A percentile compares a stretch with the other conserved stretches of the same genome.
These are phyloP conservation scores for Schizothorax lantsangensis DNA, from an alignment of 2,797 vertebrate genomes.

Conservation along the genomic window DNA sequence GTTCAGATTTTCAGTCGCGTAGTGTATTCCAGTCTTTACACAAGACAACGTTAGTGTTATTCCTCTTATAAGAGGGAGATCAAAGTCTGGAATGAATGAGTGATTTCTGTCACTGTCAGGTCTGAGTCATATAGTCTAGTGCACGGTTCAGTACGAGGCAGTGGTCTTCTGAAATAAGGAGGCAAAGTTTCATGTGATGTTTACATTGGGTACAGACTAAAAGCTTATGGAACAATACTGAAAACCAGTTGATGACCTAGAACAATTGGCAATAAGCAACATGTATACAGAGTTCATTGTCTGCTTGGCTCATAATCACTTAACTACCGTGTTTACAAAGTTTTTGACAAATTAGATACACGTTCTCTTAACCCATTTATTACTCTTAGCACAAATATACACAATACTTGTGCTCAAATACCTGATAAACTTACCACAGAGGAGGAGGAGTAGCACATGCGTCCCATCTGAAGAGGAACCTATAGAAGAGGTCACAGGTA, in stretches of 20 bases:
- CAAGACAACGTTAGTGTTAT: background rate
- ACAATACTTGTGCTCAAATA: background rate
- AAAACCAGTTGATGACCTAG: background rate
- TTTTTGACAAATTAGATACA: background rate
- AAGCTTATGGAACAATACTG: background rate
- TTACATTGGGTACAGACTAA: background rate
- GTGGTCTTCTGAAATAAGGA: background rate
- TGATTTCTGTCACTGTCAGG: background rate
- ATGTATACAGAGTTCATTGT: background rate
- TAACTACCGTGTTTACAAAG: background rate
- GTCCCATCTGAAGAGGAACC: slow-evolving; percentile 74
- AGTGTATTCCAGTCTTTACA: background rate
- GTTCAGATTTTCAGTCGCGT: background rate
- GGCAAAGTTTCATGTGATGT: background rate
- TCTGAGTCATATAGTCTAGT: no score
- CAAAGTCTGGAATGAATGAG: background rate
- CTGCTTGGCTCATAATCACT: background rate
- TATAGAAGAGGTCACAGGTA: slow-evolving; percentile 61
- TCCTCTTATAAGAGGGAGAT: background rate
- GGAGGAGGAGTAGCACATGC: slow-evolving; percentile 78
- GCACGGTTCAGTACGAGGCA: background rate
- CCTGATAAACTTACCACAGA: slow-evolving; percentile 79
- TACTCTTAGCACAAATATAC: background rate
- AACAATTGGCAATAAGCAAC: background rate
- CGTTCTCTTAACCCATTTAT: background rate